These are phyloP conservation scores for Alosa sapidissima DNA, from an alignment of 2,797 vertebrate species.

Conservation along the genomic window DNA sequence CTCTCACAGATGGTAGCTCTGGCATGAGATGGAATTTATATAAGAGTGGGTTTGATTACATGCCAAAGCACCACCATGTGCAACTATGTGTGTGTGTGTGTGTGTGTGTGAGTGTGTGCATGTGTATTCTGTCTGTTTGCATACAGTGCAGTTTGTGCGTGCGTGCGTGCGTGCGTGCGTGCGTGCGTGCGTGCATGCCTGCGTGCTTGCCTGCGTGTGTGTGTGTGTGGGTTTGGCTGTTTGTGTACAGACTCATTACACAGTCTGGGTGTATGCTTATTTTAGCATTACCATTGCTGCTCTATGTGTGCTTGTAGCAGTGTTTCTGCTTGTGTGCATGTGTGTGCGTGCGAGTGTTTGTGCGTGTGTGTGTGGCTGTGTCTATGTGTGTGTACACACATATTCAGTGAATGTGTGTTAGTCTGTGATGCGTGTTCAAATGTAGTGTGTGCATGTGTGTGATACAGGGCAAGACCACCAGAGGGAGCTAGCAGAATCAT, in stretches of 20 bases:
- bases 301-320: not conserved
- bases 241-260: constrained; percentile 18
- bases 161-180: not conserved
- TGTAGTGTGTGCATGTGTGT: not conserved
- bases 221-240: constrained; percentile 23
- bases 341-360: constrained; percentile 47
- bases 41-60: constrained; percentile 87
- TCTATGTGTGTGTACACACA: not conserved
- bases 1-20: constrained; percentile 87
- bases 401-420: not conserved
- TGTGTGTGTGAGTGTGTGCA: constrained; percentile 20
- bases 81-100: constrained; percentile 46
- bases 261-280: constrained; percentile 14
- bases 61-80: constrained; percentile 81
- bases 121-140: constrained; percentile 9
- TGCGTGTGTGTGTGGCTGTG: not conserved
- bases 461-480: constrained; percentile 60
- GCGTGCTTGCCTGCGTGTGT: constrained; percentile 27
- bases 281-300: not conserved
- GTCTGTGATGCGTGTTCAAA: not conserved
- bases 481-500: constrained; percentile 76
- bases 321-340: not conserved
- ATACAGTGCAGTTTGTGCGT: not conserved
- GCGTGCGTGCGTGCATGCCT: constrained; percentile 20
- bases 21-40: constrained; percentile 93